Conservation (phyloP, 2,888 invertebrate species). For the Isoperla grammatica region DNA sequence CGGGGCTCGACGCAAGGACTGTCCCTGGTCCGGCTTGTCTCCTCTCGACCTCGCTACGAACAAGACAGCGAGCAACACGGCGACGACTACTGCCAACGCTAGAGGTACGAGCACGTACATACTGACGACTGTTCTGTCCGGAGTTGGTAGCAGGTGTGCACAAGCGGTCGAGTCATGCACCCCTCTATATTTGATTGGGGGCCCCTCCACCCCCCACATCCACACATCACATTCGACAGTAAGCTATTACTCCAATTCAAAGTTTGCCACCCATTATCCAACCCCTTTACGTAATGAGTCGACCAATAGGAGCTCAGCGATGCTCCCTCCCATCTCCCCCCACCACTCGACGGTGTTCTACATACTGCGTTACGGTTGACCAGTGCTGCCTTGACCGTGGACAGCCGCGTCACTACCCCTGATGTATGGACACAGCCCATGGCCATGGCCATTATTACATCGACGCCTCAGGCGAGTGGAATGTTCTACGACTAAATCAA, state of each 20-base stretch:
- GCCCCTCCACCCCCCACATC: conserved; percentile 14
- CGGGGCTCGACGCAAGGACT: conserved; percentile 46
- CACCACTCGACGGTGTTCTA: conserved; percentile 12
- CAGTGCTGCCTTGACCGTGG: conserved; percentile 14
- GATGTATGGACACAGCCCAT: background rate
- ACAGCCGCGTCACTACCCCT: background rate
- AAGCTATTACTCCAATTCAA: too few species aligned
- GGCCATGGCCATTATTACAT: background rate
- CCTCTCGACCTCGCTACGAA: background rate
- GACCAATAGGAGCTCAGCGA: conserved; percentile 10
- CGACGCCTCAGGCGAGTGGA: background rate
- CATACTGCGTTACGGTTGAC: conserved; percentile 4
- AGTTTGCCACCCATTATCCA: conserved; percentile 7
- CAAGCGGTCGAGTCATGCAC: conserved; percentile 12
- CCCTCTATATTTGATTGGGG: conserved; percentile 27
- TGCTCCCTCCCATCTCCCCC: conserved; percentile 11
- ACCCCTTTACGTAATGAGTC: conserved; percentile 3
- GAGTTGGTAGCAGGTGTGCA: conserved; percentile 16
- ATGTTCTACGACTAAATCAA: background rate
- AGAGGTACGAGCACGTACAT: conserved; percentile 15
- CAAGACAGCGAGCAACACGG: background rate
- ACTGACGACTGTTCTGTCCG: background rate
- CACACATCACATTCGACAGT: too few species aligned
- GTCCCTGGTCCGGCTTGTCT: background rate
- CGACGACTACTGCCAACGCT: conserved; percentile 7